Conservation (phyloP, 2,888 invertebrate genomes). For the Amphiduros pacificus region DNA sequence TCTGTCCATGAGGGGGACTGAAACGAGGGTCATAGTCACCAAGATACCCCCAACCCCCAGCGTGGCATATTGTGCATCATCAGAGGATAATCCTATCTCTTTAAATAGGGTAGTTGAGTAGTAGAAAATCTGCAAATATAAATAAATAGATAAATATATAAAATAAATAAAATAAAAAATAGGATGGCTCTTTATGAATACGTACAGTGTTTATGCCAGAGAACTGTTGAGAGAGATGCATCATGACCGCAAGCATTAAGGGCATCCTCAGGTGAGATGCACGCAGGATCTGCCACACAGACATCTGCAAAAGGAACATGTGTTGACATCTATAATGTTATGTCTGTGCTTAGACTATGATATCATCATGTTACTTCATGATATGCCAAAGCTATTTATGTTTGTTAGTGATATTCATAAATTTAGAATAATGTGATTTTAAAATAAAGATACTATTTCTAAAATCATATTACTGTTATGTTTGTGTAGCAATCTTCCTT, state of each 20-base stretch:
- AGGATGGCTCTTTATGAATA: too few species aligned
- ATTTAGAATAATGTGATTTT: too few species aligned
- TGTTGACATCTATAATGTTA: too few species aligned
- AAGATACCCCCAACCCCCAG: slow-evolving; percentile 94
- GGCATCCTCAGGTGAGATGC: slow-evolving; percentile 87
- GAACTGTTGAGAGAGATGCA: slow-evolving; percentile 96
- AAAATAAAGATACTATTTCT: too few species aligned
- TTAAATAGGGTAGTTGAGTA: slow-evolving; percentile 92
- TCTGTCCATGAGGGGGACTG: slow-evolving; percentile 94
- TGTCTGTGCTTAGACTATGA: too few species aligned
- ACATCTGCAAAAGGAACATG: slow-evolving; percentile 76
- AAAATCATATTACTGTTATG: too few species aligned
- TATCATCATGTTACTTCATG: too few species aligned
- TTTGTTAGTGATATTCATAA: too few species aligned
- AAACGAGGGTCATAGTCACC: slow-evolving; percentile 95
- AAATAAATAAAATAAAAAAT: too few species aligned
- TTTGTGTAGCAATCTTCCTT: too few species aligned
- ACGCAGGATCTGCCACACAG: slow-evolving; percentile 87
- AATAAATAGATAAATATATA: not conserved
- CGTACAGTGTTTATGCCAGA: slow-evolving; percentile 95
- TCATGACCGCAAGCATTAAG: slow-evolving; percentile 89
- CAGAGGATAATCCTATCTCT: slow-evolving; percentile 80
- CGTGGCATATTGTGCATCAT: slow-evolving; percentile 91
- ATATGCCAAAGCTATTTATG: too few species aligned
- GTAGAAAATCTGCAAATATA: slow-evolving; percentile 79